These are phyloP conservation scores for Brenthis hecate DNA, from an alignment of 2,888 invertebrate species.

Conservation along the genomic window DNA sequence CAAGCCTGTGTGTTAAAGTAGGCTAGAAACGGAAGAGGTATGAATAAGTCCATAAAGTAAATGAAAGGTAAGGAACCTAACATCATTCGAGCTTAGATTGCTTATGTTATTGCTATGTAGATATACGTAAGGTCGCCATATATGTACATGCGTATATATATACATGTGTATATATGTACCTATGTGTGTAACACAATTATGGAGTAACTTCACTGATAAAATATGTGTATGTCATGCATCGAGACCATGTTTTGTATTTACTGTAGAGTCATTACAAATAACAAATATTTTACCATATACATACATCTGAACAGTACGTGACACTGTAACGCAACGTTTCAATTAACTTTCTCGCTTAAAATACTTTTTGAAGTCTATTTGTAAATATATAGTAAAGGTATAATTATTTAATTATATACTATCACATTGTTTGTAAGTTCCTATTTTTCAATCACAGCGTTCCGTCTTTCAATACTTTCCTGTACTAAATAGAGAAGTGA, in stretches of 20 bases:
- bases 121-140: no score
- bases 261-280: not conserved
- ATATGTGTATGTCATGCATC: not conserved
- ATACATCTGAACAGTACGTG: constrained; percentile 7
- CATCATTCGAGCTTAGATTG: no score
- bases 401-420: constrained; percentile 3
- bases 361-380: not conserved
- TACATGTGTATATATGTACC: no score
- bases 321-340: constrained; percentile 6
- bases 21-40: no score
- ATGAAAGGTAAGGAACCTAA: no score
- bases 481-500: constrained; percentile 58
- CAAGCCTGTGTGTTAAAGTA: no score
- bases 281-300: no score
- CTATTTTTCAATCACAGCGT: constrained; percentile 77
- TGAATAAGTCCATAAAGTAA: no score
- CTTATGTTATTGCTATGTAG: no score
- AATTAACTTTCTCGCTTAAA: constrained; percentile 3
- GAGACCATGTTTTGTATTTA: not conserved
- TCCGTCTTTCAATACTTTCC: constrained; percentile 79
- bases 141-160: no score
- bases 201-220: no score
- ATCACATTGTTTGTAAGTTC: constrained; percentile 52
- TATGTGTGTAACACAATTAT: no score
- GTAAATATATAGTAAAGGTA: not conserved